Conservation (phyloP, 2,888 invertebrate genomes). For the Parnassius glacialis region DNA sequence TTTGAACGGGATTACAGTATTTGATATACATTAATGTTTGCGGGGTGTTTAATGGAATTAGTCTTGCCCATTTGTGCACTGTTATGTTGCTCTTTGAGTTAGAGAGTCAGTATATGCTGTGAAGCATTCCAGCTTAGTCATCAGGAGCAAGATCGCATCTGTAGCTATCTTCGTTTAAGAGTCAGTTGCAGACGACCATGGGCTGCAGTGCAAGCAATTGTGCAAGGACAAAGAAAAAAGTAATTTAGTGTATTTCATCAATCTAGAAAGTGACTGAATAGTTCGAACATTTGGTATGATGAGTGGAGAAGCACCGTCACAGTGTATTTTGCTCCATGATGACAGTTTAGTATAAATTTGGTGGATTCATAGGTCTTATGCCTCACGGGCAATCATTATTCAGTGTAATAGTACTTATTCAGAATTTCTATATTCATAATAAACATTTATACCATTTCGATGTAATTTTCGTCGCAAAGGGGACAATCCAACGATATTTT, state of each 20-base stretch:
- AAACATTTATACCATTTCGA: conserved; percentile 62
- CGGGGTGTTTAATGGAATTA: no score
- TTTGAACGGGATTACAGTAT: no score
- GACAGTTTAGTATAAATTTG: conserved; percentile 56
- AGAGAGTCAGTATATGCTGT: no score
- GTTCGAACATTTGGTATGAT: neutral
- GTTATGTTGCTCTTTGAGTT: no score
- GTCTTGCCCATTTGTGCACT: no score
- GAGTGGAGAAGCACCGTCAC: conserved; percentile 25
- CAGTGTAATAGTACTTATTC: conserved; percentile 76
- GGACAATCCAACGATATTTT: conserved; percentile 53
- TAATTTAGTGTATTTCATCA: conserved; percentile 9
- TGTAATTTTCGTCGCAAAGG: conserved; percentile 77
- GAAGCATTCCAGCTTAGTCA: no score
- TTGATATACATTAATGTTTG: no score
- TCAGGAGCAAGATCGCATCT: no score
- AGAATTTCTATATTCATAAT: conserved; percentile 72
- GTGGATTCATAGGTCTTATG: conserved; percentile 56
- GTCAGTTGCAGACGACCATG: no score
- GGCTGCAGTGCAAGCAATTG: neutral
- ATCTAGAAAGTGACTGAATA: neutral
- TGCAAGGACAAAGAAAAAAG: neutral
- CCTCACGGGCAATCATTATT: conserved; percentile 68
- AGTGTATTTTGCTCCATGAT: conserved; percentile 39
- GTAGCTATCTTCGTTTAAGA: no score